phyloP scores from a whole-genome alignment of 2,797 vertebrate species.

The Channa striata region DNA sequence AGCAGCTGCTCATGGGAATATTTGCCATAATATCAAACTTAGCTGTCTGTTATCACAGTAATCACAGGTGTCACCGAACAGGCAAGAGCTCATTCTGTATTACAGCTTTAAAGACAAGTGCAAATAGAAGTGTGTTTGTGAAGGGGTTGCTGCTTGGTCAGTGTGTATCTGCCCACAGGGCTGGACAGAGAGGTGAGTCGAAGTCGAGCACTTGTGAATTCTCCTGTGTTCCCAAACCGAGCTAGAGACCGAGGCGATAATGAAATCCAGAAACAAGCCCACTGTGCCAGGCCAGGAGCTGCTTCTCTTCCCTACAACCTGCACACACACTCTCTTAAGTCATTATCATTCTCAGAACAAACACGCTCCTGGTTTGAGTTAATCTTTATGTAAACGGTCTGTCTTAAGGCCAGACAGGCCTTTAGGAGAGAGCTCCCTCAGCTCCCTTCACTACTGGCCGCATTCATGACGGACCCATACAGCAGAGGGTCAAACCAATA shows the following conservation, averaged over 20 bases:
- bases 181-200: conserved; percentile 12
- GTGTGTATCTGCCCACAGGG: not conserved
- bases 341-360: conserved; percentile 68
- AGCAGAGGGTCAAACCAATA: conserved; percentile 45
- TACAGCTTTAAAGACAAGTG: not conserved
- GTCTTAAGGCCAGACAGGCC: conserved; percentile 48
- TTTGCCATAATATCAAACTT: not conserved
- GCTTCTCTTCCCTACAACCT: conserved; percentile 22
- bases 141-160: too few species aligned
- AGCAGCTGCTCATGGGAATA: not conserved
- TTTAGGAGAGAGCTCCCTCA: conserved; percentile 31
- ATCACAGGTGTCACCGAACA: not conserved
- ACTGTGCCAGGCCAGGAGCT: conserved; percentile 35
- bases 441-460: conserved; percentile 37
- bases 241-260: conserved; percentile 22
- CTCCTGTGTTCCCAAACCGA: conserved; percentile 24
- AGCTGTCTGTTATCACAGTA: not conserved
- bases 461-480: conserved; percentile 38
- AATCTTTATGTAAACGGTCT: conserved; percentile 63
- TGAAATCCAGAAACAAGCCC: conserved; percentile 56
- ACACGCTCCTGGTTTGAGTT: conserved; percentile 50
- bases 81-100: not conserved
- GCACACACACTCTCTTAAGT: conserved; percentile 50
- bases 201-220: conserved; percentile 21
- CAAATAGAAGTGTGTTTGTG: too few species aligned